Evolutionary conservation across 2,888 invertebrate species (phyloP).

Genomic region (Tryphoninae sp.): DNA sequence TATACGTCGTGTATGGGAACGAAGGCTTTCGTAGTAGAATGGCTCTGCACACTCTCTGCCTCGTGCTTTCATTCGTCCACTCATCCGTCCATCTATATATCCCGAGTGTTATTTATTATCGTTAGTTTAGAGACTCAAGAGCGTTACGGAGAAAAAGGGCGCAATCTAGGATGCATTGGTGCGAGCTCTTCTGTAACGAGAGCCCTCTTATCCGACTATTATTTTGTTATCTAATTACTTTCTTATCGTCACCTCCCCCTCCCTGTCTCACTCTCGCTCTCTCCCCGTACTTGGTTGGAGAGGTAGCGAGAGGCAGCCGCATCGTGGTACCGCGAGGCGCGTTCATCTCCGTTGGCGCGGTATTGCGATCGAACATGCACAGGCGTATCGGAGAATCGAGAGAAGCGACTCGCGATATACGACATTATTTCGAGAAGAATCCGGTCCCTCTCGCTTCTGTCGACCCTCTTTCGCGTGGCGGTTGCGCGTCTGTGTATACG

Average conservation of each 20-base stretch:
- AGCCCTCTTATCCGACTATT: conserved; percentile 35
- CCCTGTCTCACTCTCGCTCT: not conserved
- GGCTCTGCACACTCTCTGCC: conserved; percentile 25
- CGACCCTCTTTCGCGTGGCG: conserved; percentile 6
- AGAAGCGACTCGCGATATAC: not conserved
- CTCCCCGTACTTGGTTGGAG: not conserved
- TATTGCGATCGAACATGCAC: not conserved
- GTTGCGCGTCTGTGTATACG: not conserved
- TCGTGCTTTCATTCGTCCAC: conserved; percentile 33
- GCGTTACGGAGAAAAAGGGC: not conserved
- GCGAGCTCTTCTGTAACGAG: conserved; percentile 42
- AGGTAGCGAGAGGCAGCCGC: too few species aligned
- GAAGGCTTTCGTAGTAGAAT: conserved; percentile 47
- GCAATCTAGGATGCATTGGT: not conserved
- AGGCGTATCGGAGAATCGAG: not conserved
- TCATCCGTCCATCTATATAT: conserved; percentile 37
- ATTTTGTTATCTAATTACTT: conserved; percentile 62
- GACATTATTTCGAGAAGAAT: conserved; percentile 16
- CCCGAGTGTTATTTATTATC: conserved; percentile 59
- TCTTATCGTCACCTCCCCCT: conserved; percentile 34
- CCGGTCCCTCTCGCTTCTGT: conserved; percentile 9
- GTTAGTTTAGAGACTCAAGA: conserved; percentile 47
- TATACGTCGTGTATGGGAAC: not conserved
- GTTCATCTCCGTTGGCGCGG: conserved; percentile 9
- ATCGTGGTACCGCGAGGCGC: not conserved